These are phyloP conservation scores for Leucopsar rothschildi DNA, from an alignment of 2,113 vertebrate species.

Conservation along the genomic window DNA sequence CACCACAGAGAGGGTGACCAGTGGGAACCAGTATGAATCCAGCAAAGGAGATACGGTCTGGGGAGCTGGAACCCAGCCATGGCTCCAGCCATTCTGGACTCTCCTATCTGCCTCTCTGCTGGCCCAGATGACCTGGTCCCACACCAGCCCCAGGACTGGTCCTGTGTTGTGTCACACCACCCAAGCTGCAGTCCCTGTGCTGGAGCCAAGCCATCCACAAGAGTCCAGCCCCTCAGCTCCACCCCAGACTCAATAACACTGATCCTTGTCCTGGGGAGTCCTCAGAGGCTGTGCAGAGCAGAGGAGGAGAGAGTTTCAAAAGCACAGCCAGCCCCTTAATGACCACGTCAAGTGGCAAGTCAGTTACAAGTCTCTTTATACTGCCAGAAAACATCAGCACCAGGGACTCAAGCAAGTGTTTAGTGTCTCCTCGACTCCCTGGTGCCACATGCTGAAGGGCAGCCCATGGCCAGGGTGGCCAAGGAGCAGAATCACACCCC, in stretches of 20 bases:
- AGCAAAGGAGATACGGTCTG: not conserved
- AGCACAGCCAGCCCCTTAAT: constrained; percentile 24
- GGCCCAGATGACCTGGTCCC: not conserved
- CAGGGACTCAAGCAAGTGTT: not conserved
- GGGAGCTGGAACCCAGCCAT: accelerated
- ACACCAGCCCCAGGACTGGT: not conserved
- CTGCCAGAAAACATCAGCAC: constrained; percentile 17
- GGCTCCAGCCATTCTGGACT: not conserved
- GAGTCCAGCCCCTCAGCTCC: not conserved
- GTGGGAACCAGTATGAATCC: not conserved
- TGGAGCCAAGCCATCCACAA: accelerated
- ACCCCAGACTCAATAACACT: not conserved
- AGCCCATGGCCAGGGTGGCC: not conserved
- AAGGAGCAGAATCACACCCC: not conserved
- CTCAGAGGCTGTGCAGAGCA: not conserved
- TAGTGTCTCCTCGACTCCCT: accelerated
- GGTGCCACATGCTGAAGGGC: not conserved
- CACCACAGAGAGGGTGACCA: not conserved
- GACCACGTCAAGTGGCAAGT: not conserved
- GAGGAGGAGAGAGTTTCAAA: not conserved
- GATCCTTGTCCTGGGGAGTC: not conserved
- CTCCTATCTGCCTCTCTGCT: accelerated
- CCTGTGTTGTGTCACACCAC: not conserved
- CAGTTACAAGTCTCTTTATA: constrained; percentile 32
- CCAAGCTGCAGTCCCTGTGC: accelerated